Base-by-base conservation (phyloP, 2,797 vertebrate species). In the Heterohyrax brucei region DNA sequence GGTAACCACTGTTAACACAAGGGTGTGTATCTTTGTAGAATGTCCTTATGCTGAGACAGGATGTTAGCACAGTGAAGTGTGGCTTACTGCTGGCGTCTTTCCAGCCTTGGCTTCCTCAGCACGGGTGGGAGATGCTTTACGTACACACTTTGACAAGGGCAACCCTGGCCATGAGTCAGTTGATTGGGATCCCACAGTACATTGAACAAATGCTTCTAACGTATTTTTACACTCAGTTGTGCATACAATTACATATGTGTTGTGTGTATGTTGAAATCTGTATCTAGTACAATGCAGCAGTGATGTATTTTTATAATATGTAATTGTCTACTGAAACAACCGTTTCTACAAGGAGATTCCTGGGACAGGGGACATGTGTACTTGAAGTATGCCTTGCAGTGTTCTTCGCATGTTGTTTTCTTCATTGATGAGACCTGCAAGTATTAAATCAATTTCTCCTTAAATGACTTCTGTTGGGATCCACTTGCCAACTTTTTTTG, bases 221-320 rank as follows among this genome's bases (percentile, higher is more conserved):
- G 1, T 46, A 14, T 4, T 79, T 73, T 66, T 61, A 21, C 0
- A 4, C 12, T 46, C 9, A 4, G 24, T 30, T 5, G 13, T 46
- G 12, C 12, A 0, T 33, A 3, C 7, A 5, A 21, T 76, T 72
- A 22, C n/a, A 8, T 61, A 0, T 53, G 39, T 73, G 66, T 48
- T 8, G 0, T 16, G 22, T 10, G 7, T 26, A 1, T 50, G 1
- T 46, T 30, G n/a, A 53, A 39, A 44, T n/a, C 13, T 0, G 0
- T 44, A 1, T 66, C 7, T 61, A 10, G 16, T 21, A 10, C 1
- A 30, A 21, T 72, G 79, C 50, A 24, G 14, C 87, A 33, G 33
- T 24, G 30, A 59, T 33, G 9, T 28, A 10, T 70, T 66, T 86
- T n/a, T 33, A n/a, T 1, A 30, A 0, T 10, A n/a, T 48, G 1